These are phyloP conservation scores for Hymenochirus boettgeri DNA, from an alignment of 2,113 vertebrate species.

Conservation along the genomic window DNA sequence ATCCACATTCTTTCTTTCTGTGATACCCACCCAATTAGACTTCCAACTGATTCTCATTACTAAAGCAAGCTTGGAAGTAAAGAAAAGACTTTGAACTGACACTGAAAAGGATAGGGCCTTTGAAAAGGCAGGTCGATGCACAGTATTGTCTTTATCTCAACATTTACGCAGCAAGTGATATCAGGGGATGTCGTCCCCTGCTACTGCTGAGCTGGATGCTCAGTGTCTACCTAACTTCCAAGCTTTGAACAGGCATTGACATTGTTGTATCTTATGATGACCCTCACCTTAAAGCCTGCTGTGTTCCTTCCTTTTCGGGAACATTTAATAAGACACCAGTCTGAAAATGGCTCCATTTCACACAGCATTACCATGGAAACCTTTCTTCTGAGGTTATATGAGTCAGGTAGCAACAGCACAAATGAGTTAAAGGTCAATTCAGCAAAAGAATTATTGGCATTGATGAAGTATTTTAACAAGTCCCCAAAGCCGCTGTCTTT, in stretches of 20 bases:
- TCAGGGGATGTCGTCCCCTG: no score
- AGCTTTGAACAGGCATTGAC: slow-evolving; percentile 20
- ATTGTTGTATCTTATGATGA: not conserved
- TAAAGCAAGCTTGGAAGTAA: slow-evolving; percentile 43
- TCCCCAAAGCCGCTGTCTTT: slow-evolving; percentile 54
- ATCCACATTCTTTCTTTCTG: slow-evolving; percentile 45
- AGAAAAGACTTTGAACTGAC: not conserved
- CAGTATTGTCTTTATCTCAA: slow-evolving; percentile 32
- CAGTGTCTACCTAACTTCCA: slow-evolving; percentile 15
- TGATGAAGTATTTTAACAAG: slow-evolving; percentile 64
- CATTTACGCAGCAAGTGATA: slow-evolving; percentile 9
- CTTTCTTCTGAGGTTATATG: slow-evolving; percentile 60
- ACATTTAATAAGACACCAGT: slow-evolving; percentile 62
- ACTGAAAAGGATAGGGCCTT: slow-evolving; percentile 47
- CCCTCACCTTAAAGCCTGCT: slow-evolving; percentile 22
- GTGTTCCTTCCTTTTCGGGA: slow-evolving; percentile 50
- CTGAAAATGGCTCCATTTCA: slow-evolving; percentile 47
- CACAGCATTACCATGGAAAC: slow-evolving; percentile 67
- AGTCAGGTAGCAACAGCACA: slow-evolving; percentile 63
- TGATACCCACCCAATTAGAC: slow-evolving; percentile 54
- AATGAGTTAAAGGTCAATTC: slow-evolving; percentile 64
- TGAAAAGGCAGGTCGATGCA: slow-evolving; percentile 54
- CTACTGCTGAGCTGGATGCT: not conserved
- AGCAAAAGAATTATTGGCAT: slow-evolving; percentile 53
- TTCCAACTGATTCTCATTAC: slow-evolving; percentile 54